Base-by-base conservation (phyloP, 2,888 invertebrate genomes). In the Plagodis dolabraria region DNA sequence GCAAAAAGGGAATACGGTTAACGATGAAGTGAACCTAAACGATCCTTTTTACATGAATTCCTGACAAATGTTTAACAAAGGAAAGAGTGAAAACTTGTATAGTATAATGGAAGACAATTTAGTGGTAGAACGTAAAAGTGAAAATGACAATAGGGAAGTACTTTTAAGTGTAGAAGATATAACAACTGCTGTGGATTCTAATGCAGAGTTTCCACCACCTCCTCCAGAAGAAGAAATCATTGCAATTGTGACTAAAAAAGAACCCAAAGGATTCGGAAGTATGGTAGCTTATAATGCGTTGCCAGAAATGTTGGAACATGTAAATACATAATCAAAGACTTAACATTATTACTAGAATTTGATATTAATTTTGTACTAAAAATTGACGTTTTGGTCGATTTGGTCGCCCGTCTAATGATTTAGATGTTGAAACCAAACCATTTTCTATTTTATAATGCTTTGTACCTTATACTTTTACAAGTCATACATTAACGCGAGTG, bases 1-100 rank as follows among this genome's bases (percentile, higher is more conserved):
- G 2, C 94, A 94, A 53, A 95, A 95, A 72, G 89, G 94, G 33
- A 94, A 94, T 69, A 93, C 94, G n/a, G 94, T 95, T 40, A 94
- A 95, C 57, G 95, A 95, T 77, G 95, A 95, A 72, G 90, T 95
- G 47, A 94, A 93, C 76, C 84, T 93, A 12, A 93, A 88, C 61
- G 95, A 95, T 85, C 95, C 95, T 0, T 95, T 95, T 80, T 95
- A 95, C 63, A 92, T 95, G 91, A 94, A 94, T 67, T 96, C 95
- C 94, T 96, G 96, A 96, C 96, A 96, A 93, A 95, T 95, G 94
- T 95, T 91, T 77, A 89, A 86, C 65, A 90, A 92, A 65, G 91
- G 88, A 67, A 93, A 93, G 75, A 87, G 92, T 49, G 92, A 93
- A 71, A 94, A 93, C 75, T 88, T 94, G 81, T 95, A 94, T 67